Base-by-base conservation (phyloP, 2,888 invertebrate genomes). In the Campoplex capitator region DNA sequence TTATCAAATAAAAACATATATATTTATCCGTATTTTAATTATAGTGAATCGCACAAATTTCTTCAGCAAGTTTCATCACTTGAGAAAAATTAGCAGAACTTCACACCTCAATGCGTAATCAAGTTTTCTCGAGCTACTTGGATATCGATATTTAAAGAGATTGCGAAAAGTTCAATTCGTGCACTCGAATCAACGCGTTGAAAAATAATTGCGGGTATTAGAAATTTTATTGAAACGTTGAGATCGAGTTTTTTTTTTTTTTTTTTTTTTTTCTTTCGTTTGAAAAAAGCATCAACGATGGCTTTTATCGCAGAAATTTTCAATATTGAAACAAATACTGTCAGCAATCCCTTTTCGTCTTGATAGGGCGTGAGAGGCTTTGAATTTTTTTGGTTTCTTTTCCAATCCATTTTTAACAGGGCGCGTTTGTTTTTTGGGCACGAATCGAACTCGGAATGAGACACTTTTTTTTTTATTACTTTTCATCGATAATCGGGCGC, bases 81-180 rank as follows among this genome's bases (percentile, higher is more conserved):
- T 58, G 70, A 74, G 68, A 54, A 75, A 51, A 62, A 32, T 54
- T 56, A 67, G 42, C 74, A 38, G 38, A 73, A 51, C 23, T 18
- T 48, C 68, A 79, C 79, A 70, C 79, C n/a, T 56, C 58, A 45
- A 71, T 71, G n/a, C n/a, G 58, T 70, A 80, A 38, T 38, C 28
- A 48, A 68, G 48, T 71, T 75, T 28, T 23, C 75, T 75, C 80
- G 75, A 80, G 58, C 68, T 84, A 80, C 73, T 70, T 51, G 48
- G 58, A 82, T 78, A 82, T 82, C 78, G 74, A 85, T 85, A 82
- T 82, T 84, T 68, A 42, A 68, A 68, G 45, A 35, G 58, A 58
- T 35, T 58, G 54, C 16, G 32, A 56, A 9, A 73, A 32, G 65
- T 74, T 76, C 48, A 45, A 18, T 35, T 23, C 28, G 45, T 42